phyloP scores from a whole-genome alignment of 2,888 invertebrate genomes.

The Mystacides longicornis region DNA sequence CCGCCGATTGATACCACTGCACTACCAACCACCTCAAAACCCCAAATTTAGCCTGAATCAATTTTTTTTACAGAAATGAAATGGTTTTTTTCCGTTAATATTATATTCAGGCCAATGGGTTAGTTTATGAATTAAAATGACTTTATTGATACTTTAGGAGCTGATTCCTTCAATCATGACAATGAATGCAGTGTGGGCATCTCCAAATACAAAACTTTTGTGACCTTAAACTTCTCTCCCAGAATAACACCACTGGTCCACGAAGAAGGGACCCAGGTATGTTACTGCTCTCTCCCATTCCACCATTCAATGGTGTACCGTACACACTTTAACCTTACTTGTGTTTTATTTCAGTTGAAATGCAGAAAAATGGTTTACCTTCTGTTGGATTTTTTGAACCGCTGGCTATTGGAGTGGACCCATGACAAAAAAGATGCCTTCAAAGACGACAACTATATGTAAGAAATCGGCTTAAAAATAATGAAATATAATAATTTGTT shows the following conservation, averaged over 20 bases:
- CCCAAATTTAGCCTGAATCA: no score
- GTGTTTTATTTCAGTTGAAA: constrained; percentile 40
- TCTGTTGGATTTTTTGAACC: constrained; percentile 66
- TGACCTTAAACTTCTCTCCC: constrained; percentile 41
- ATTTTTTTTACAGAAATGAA: no score
- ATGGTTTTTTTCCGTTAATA: no score
- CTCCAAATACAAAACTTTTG: constrained; percentile 38
- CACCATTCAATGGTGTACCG: no score
- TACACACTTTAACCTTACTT: neutral
- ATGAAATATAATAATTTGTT: no score
- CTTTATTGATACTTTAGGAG: constrained; percentile 32
- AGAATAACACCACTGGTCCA: constrained; percentile 38
- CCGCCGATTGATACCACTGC: no score
- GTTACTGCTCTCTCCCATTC: no score
- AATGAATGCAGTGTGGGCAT: constrained; percentile 29
- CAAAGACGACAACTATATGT: constrained; percentile 42
- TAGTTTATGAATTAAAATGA: no score
- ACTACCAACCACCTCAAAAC: no score
- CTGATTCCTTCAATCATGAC: constrained; percentile 36
- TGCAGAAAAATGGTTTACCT: constrained; percentile 65
- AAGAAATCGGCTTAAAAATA: no score
- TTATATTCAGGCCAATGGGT: no score
- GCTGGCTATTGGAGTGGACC: constrained; percentile 63
- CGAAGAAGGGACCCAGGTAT: constrained; percentile 43
- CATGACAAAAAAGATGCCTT: constrained; percentile 37